phyloP scores from a whole-genome alignment of 2,113 vertebrate genomes.

The Monarcha castaneiventris region DNA sequence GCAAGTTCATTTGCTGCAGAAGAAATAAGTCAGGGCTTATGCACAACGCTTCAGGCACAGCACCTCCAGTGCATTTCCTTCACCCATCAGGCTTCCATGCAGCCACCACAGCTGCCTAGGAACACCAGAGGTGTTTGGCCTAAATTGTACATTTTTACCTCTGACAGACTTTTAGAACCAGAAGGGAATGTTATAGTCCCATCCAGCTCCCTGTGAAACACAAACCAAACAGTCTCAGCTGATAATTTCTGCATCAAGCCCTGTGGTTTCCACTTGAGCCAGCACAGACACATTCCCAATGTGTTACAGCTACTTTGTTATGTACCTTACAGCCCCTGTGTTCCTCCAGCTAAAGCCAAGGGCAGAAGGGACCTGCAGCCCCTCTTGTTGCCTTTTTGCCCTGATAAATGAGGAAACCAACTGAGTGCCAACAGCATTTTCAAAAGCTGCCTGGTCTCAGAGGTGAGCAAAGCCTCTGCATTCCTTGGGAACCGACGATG shows the following conservation, averaged over 20 bases:
- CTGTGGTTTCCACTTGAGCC: not conserved
- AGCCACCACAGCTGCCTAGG: not conserved
- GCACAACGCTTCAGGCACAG: not conserved
- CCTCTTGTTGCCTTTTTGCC: not conserved
- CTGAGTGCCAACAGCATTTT: not conserved
- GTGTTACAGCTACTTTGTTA: not conserved
- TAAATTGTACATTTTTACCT: not conserved
- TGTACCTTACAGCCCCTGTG: not conserved
- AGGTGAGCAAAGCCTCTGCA: not conserved
- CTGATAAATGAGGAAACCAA: not conserved
- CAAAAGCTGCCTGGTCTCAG: not conserved
- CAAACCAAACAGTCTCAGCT: not conserved
- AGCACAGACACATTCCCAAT: rapidly evolving
- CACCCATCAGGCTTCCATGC: not conserved
- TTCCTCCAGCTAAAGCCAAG: not conserved
- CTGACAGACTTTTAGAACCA: not conserved
- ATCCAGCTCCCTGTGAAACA: not conserved
- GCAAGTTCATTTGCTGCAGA: not conserved
- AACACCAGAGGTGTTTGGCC: not conserved
- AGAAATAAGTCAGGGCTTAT: not conserved
- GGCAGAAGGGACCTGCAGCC: not conserved
- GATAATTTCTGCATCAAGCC: not conserved
- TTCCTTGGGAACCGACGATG: not conserved
- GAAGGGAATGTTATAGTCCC: not conserved
- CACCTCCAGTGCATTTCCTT: not conserved